These are phyloP conservation scores for Hippoglossus hippoglossus DNA, from an alignment of 2,797 vertebrate species.

Conservation along the genomic window DNA sequence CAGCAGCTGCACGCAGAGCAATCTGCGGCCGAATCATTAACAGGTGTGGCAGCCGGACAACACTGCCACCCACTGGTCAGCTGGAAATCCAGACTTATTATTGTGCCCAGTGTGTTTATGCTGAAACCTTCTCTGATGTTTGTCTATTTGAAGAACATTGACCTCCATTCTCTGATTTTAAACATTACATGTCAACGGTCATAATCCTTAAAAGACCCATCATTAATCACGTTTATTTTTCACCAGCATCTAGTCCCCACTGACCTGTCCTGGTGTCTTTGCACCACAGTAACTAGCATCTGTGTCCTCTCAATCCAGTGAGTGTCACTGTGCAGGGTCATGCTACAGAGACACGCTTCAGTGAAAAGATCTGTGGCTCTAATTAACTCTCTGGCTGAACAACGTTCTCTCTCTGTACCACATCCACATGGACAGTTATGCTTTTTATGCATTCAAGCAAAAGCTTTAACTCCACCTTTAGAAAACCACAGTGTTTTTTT, in stretches of 20 bases:
- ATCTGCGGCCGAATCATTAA: constrained; percentile 35
- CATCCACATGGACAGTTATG: not conserved
- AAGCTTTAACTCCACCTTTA: not conserved
- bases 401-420: not conserved
- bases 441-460: not conserved
- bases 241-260: not conserved
- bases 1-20: constrained; percentile 47
- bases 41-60: constrained; percentile 51
- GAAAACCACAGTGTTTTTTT: not conserved
- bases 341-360: constrained; percentile 24
- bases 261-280: constrained; percentile 6
- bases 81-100: not conserved
- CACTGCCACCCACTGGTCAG: not conserved
- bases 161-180: not conserved
- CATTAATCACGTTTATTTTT: not conserved
- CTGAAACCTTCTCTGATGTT: not conserved
- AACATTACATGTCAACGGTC: not conserved
- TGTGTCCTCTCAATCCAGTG: constrained; percentile 18
- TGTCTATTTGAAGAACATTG: too few species aligned
- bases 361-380: constrained; percentile 37
- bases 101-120: not conserved
- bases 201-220: not conserved
- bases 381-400: constrained; percentile 36
- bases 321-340: constrained; percentile 31
- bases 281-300: not conserved